A percentile compares a stretch with the other conserved stretches of the same genome.
phyloP scores from a whole-genome alignment of 2,113 vertebrate species.

The Seriola dumerili region DNA sequence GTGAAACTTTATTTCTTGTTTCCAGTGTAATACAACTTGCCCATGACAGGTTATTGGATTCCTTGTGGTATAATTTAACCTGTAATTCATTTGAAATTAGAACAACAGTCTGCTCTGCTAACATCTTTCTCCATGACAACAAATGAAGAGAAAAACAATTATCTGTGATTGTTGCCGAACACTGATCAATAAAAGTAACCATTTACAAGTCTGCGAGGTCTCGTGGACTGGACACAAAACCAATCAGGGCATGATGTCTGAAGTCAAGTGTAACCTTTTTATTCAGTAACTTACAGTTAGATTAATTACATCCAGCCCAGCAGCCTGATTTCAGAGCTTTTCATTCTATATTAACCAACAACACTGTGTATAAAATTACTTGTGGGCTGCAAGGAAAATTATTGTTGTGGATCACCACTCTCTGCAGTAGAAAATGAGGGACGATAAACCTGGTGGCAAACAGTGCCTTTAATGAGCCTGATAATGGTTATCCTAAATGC shows the following conservation, averaged over 20 bases:
- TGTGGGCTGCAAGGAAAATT: conserved; percentile 13
- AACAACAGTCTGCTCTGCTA: neutral
- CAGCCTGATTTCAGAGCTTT: neutral
- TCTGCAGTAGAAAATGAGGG: conserved; percentile 1
- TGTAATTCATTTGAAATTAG: neutral
- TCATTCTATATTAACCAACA: neutral
- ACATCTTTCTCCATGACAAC: neutral
- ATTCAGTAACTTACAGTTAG: neutral
- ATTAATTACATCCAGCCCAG: neutral
- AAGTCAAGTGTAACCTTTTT: neutral
- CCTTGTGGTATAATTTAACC: conserved; percentile 11
- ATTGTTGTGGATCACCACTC: conserved; percentile 11
- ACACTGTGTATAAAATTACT: neutral
- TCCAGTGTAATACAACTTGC: neutral
- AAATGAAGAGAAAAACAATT: conserved; percentile 11
- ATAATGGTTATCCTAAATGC: conserved; percentile 15
- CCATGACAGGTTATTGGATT: conserved; percentile 1
- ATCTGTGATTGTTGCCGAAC: neutral
- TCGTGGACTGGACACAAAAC: neutral
- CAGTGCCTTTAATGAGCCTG: conserved; percentile 22
- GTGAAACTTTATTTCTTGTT: neutral
- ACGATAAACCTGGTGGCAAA: conserved; percentile 3
- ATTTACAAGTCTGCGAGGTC: neutral
- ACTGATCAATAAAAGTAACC: neutral
- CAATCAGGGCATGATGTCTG: conserved; percentile 4